Percentiles rank a stretch among this genome's conserved stretches.
Evolutionary conservation across 2,113 vertebrate species (phyloP).

Genomic region (Cyrtonyx montezumae): DNA sequence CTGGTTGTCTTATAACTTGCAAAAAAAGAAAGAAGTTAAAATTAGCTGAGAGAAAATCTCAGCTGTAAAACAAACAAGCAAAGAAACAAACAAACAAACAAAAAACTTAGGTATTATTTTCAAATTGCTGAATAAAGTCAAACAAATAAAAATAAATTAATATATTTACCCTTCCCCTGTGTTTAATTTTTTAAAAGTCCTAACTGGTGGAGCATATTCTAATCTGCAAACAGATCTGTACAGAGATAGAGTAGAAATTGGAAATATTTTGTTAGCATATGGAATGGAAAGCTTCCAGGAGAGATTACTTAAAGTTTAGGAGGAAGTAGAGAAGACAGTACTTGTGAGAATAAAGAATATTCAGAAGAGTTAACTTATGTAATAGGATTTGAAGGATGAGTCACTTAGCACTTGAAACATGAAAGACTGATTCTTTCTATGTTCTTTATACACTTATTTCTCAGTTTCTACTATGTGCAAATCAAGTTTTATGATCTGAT

Average conservation of each 20-base stretch:
- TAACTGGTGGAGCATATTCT: neutral
- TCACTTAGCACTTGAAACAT: neutral
- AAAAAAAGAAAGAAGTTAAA: neutral
- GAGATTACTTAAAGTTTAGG: neutral
- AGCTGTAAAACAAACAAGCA: neutral
- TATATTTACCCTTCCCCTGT: neutral
- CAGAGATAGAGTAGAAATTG: neutral
- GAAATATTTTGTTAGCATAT: neutral
- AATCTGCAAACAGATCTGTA: neutral
- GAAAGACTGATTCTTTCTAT: neutral
- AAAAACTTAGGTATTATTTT: neutral
- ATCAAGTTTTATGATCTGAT: neutral
- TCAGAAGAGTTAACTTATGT: neutral
- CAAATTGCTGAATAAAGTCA: neutral
- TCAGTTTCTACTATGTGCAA: neutral
- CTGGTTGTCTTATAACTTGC: neutral
- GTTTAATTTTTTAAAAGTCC: neutral
- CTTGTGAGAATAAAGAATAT: neutral
- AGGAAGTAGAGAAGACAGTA: neutral
- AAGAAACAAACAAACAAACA: too few relatives aligned
- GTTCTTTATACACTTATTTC: neutral
- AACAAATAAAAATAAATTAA: neutral
- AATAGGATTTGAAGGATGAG: rapidly evolving
- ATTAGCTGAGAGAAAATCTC: neutral
- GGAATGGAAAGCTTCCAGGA: neutral